Evolutionary conservation across 2,888 invertebrate species (phyloP).

Genomic region (Rhingia campestris): DNA sequence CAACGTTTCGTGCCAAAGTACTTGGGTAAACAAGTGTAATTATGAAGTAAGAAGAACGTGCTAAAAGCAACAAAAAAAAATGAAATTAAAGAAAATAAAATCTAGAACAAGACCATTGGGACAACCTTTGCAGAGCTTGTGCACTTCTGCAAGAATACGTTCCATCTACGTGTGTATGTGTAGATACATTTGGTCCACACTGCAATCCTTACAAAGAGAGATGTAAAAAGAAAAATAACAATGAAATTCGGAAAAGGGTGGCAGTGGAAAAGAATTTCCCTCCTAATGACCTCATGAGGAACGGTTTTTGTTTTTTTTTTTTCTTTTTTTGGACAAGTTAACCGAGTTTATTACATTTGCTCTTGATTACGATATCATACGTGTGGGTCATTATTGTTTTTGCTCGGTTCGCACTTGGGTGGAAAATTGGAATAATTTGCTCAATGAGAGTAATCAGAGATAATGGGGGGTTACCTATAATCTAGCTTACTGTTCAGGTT

Average conservation of each 20-base stretch:
- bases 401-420: neutral
- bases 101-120: slow-evolving; percentile 71
- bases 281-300: slow-evolving; percentile 69
- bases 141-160: slow-evolving; percentile 30
- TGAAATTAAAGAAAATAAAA: slow-evolving; percentile 64
- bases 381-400: slow-evolving; percentile 5
- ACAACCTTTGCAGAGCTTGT: slow-evolving; percentile 45
- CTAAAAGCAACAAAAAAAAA: slow-evolving; percentile 27
- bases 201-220: slow-evolving; percentile 17
- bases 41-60: slow-evolving; percentile 47
- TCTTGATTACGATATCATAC: slow-evolving; percentile 28
- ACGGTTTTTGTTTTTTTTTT: neutral
- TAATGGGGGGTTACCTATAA: too few species aligned
- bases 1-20: slow-evolving; percentile 38
- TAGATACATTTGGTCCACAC: slow-evolving; percentile 36
- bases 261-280: slow-evolving; percentile 9
- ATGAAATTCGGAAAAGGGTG: slow-evolving; percentile 17
- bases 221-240: slow-evolving; percentile 31
- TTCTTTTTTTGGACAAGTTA: slow-evolving; percentile 41
- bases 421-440: neutral
- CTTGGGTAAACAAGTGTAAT: slow-evolving; percentile 67
- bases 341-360: slow-evolving; percentile 52
- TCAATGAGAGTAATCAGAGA: too few species aligned
- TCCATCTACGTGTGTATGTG: slow-evolving; percentile 2
- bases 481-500: too few species aligned